Evolutionary conservation across 2,113 vertebrate species (phyloP).

Genomic region (Rhynchomys soricoides): DNA sequence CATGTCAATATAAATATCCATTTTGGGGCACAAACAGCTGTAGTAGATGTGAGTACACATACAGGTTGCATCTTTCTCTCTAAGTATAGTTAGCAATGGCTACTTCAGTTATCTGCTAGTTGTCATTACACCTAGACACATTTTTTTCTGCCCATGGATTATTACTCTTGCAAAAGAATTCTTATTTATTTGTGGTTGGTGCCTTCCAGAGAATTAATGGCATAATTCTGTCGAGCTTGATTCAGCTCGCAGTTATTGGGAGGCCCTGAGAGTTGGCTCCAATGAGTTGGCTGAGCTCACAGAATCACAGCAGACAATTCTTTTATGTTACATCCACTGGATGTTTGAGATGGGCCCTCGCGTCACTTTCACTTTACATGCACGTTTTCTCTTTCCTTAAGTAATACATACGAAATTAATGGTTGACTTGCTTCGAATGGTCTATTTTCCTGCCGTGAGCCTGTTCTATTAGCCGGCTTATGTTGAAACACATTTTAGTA

Average conservation of each 20-base stretch:
- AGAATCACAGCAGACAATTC: constrained; percentile 64
- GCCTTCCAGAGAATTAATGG: constrained; percentile 65
- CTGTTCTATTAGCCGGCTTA: constrained; percentile 69
- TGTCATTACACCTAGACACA: neutral
- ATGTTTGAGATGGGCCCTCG: constrained; percentile 76
- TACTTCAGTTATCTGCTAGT: constrained; percentile 18
- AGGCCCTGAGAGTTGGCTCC: constrained; percentile 54
- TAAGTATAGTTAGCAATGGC: neutral
- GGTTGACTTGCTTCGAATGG: constrained; percentile 80
- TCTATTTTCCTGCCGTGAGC: constrained; percentile 70
- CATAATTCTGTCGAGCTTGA: constrained; percentile 51
- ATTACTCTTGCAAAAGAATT: constrained; percentile 66
- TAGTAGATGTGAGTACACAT: neutral
- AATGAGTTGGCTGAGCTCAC: constrained; percentile 62
- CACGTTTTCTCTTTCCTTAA: constrained; percentile 78
- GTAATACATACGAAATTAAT: constrained; percentile 77
- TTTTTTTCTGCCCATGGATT: constrained; percentile 58
- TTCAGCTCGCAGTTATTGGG: constrained; percentile 47
- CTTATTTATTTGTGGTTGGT: constrained; percentile 57
- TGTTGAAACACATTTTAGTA: constrained; percentile 76
- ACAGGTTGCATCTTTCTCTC: constrained; percentile 1
- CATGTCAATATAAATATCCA: constrained; percentile 35
- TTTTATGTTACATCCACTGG: constrained; percentile 70
- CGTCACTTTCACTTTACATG: constrained; percentile 78
- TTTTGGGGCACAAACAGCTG: constrained; percentile 27